Evolutionary conservation across 2,113 vertebrate genomes (phyloP).

Genomic region (Nestor notabilis): DNA sequence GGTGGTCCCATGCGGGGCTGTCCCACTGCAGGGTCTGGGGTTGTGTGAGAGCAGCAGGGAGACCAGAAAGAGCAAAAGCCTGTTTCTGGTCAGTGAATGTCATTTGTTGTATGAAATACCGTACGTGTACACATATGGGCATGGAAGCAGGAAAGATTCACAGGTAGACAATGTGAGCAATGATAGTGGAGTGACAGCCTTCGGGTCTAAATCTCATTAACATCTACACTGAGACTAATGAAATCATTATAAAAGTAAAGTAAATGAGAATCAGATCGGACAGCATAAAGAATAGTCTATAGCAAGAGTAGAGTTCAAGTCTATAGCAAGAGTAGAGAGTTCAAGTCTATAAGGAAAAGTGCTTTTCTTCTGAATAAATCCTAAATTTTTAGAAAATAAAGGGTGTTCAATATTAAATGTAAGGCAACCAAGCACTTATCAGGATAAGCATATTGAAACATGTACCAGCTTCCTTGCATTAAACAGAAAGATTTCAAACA

Average conservation of each 20-base stretch:
- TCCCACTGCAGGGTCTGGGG: too few relatives aligned
- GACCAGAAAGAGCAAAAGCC: neutral
- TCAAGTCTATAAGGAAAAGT: neutral
- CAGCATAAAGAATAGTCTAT: neutral
- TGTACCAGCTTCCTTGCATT: neutral
- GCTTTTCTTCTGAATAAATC: neutral
- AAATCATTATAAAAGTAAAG: neutral
- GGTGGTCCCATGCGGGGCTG: fast-evolving
- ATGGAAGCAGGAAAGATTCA: neutral
- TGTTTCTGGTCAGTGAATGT: neutral
- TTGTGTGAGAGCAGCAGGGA: fast-evolving
- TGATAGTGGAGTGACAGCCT: neutral
- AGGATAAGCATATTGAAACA: neutral
- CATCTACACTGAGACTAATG: neutral
- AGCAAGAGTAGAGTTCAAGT: neutral
- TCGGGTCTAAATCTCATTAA: neutral
- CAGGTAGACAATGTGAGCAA: neutral
- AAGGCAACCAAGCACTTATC: neutral
- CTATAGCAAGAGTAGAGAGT: neutral
- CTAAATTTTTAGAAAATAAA: neutral
- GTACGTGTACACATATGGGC: fast-evolving
- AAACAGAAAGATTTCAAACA: neutral
- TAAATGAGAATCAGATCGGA: neutral
- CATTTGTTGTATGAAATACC: neutral
- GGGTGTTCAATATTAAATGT: neutral